Conservation (phyloP, 2,113 vertebrate species). For the Mellivora capensis region DNA sequence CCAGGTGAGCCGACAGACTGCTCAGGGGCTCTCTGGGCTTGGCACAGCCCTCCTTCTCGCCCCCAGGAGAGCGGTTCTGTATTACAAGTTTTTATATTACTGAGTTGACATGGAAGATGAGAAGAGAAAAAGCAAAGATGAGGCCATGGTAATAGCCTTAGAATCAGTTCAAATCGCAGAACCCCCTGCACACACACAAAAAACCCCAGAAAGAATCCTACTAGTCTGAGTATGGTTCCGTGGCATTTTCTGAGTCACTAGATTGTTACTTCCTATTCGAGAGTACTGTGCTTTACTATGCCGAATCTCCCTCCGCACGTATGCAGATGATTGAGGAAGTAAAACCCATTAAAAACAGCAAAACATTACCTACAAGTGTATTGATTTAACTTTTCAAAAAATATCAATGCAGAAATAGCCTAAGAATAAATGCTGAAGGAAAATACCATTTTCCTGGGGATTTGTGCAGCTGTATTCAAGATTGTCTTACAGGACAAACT, state of each 20-base stretch:
- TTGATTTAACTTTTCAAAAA: conserved; percentile 11
- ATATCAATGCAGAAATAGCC: neutral
- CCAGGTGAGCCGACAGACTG: conserved; percentile 75
- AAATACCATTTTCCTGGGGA: neutral
- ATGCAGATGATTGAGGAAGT: conserved; percentile 31
- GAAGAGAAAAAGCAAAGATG: neutral
- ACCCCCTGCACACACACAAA: neutral
- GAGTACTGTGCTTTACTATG: neutral
- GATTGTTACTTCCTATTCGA: conserved; percentile 38
- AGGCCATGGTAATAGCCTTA: neutral
- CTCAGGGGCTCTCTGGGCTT: neutral
- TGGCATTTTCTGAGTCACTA: conserved; percentile 27
- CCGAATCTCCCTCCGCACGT: neutral
- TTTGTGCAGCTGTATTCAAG: neutral
- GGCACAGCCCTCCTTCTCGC: neutral
- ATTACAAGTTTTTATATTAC: neutral
- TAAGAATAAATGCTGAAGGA: neutral
- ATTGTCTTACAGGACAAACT: neutral
- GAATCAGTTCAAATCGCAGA: neutral
- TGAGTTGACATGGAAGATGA: neutral
- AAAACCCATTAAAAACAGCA: conserved; percentile 46
- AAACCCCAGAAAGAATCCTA: neutral
- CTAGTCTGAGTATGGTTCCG: neutral
- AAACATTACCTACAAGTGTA: neutral
- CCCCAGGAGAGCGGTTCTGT: neutral